These are phyloP conservation scores for Enteromius anoplus DNA, from an alignment of 2,797 vertebrate species.

Conservation along the genomic window DNA sequence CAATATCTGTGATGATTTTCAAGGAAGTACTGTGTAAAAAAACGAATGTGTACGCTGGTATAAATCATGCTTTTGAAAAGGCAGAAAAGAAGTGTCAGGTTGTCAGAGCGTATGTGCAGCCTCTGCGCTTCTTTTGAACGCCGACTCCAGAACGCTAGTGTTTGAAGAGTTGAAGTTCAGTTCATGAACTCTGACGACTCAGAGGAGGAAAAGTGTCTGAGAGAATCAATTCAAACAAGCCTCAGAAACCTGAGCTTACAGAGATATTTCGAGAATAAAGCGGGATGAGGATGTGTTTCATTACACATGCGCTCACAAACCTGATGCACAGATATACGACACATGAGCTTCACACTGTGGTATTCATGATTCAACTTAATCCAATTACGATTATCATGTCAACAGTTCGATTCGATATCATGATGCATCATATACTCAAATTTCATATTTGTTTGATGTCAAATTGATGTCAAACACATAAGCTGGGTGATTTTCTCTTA, in stretches of 20 bases:
- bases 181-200: slow-evolving; percentile 20
- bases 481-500: no score
- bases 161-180: slow-evolving; percentile 15
- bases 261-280: background rate
- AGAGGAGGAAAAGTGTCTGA: background rate
- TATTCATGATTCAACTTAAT: background rate
- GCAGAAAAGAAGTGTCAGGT: background rate
- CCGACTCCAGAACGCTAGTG: background rate
- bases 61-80: slow-evolving; percentile 9
- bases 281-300: background rate
- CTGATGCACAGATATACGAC: background rate
- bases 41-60: background rate
- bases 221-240: slow-evolving; percentile 12
- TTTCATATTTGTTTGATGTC: no score
- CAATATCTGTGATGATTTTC: background rate
- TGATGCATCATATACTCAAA: no score
- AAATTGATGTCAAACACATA: no score
- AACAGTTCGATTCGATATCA: no score
- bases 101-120: background rate
- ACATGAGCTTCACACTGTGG: background rate
- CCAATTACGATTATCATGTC: no score
- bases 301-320: background rate
- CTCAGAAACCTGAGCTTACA: background rate
- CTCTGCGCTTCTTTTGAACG: slow-evolving; percentile 12
- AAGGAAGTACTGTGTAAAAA: background rate